phyloP scores from a whole-genome alignment of 2,888 invertebrate genomes.

The Microctonus hyperodae region DNA sequence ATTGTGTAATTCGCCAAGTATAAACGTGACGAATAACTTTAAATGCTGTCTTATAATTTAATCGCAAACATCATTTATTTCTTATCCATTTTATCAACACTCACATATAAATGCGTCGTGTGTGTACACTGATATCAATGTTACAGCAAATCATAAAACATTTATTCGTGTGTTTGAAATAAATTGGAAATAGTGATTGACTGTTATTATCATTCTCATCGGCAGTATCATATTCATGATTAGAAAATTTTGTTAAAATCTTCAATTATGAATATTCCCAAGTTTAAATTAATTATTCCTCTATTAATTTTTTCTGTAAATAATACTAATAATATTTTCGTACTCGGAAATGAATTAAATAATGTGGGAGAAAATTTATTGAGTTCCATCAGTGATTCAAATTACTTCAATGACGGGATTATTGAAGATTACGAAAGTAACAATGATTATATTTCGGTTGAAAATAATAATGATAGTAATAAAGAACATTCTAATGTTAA shows the following conservation, averaged over 20 bases:
- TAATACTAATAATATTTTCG: background rate
- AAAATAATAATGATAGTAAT: background rate
- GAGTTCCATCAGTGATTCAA: background rate
- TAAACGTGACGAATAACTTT: background rate
- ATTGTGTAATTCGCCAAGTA: background rate
- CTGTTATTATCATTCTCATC: background rate
- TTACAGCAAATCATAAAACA: background rate
- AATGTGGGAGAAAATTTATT: background rate
- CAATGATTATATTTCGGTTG: background rate
- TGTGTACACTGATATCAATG: background rate
- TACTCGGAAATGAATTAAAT: background rate
- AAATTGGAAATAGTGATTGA: background rate
- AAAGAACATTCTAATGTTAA: background rate
- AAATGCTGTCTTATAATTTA: background rate
- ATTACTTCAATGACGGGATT: background rate
- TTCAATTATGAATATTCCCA: background rate
- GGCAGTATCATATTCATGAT: background rate
- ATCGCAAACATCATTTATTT: background rate
- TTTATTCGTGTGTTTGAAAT: background rate
- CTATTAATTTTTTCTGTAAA: background rate
- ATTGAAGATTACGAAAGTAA: background rate
- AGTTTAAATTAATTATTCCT: background rate
- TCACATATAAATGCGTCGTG: background rate
- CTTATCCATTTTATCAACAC: background rate
- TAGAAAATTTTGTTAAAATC: background rate